Evolutionary conservation across 2,888 invertebrate species (phyloP).

Genomic region (Epinotia bilunana): DNA sequence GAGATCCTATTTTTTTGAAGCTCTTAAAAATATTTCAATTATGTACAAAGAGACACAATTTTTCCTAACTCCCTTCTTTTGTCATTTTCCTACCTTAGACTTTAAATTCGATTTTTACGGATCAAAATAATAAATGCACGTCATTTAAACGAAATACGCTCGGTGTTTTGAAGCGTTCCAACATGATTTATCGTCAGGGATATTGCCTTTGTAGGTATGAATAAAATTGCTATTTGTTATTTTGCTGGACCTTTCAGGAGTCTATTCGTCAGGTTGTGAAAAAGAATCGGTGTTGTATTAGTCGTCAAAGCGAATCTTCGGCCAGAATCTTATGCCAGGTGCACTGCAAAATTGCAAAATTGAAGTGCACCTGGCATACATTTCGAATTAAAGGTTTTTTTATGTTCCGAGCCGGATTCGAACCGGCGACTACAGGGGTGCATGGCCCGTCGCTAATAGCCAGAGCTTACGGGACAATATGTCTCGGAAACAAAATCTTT

Average conservation of each 20-base stretch:
- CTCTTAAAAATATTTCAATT: too few species aligned
- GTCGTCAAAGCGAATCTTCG: too few species aligned
- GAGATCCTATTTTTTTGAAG: too few species aligned
- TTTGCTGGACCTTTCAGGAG: not conserved
- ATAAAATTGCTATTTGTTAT: slow-evolving; percentile 35
- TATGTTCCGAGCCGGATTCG: too few species aligned
- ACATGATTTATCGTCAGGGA: slow-evolving; percentile 32
- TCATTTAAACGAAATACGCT: slow-evolving; percentile 12
- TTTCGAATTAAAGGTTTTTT: too few species aligned
- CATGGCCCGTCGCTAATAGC: too few species aligned
- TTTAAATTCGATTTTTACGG: slow-evolving; percentile 34
- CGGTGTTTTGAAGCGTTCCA: slow-evolving; percentile 5
- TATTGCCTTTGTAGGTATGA: slow-evolving; percentile 24
- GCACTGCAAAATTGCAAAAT: too few species aligned
- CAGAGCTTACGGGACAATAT: too few species aligned
- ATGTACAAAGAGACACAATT: not conserved
- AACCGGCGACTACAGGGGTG: too few species aligned
- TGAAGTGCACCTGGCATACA: too few species aligned
- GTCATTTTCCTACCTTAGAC: slow-evolving; percentile 37
- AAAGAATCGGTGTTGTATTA: not conserved
- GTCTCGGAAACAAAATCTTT: too few species aligned
- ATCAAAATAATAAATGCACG: slow-evolving; percentile 32
- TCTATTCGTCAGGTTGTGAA: not conserved
- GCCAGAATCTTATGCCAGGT: too few species aligned
- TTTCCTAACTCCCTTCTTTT: not conserved